Evolutionary conservation across 2,888 invertebrate genomes (phyloP), one percentile per base, ranked within the genome.

Genomic region (Scrobipalpa costella): DNA sequence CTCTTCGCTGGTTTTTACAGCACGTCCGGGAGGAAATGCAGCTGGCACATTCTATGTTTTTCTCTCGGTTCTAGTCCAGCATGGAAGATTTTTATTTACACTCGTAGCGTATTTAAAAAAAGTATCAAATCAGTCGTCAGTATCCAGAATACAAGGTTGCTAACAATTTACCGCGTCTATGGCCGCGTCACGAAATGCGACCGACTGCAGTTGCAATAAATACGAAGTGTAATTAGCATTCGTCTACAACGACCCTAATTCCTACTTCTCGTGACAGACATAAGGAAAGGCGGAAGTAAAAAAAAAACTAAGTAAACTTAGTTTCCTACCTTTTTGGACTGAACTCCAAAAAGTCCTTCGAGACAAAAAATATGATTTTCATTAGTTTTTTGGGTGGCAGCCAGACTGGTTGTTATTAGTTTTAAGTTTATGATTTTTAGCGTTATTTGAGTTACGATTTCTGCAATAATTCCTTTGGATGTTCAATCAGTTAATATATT

Each of bases 211-310:
- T 81, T 77, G 77, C 84, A 86, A 55, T 88, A 88, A 90, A 88
- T 85, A 85, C 80, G 69, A 74, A 71, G 72, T 67, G 80, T 81
- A 88, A 90, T 90, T 89, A 90, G 81, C 85, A 85, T 88, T 84
- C 77, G 77, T 78, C 72, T 73, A 69, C 71, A 68, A 66, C 68
- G 73, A 67, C 76, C 76, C 77, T 84, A 80, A 81, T 86, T 81
- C 79, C 79, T 79, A 73, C 72, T 74, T 82, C 78, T 79, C 83
- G 84, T 82, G 81, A 77, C 75, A 69, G 72, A 73, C 76, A 61
- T 52, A 44, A 33, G 34, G 61, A 36, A 15, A 36, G 13, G 36
- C 57, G n/a, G 19, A 38, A 57, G 19, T 38, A 55, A 38, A 38
- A 57, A 57, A 57, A 57, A 57, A 0, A 52, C 21, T 21, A 38